phyloP scores from a whole-genome alignment of 2,113 vertebrate species.

The Paramisgurnus dabryanus region DNA sequence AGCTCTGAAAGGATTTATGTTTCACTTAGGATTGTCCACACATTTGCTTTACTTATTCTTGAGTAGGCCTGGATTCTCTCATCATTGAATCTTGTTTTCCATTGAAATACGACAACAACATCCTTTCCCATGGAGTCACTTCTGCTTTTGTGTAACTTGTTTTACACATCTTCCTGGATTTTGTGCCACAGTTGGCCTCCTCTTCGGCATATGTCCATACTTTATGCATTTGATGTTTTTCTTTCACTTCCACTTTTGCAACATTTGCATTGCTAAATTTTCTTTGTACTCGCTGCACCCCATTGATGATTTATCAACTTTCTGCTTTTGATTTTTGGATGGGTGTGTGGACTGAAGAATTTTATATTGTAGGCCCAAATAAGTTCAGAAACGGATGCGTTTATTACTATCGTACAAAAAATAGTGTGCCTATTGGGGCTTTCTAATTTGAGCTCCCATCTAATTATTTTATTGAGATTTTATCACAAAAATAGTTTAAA shows the following conservation, averaged over 20 bases:
- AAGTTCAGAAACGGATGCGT: background rate
- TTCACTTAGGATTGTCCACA: background rate
- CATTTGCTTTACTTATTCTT: slow-evolving; percentile 14
- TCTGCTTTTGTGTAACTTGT: slow-evolving; percentile 37
- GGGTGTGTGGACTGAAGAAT: too few relatives aligned
- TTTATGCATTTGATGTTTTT: too few relatives aligned
- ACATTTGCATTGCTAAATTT: too few relatives aligned
- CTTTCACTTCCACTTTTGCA: too few relatives aligned
- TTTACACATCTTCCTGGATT: slow-evolving; percentile 23
- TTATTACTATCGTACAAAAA: background rate
- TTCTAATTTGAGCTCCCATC: background rate
- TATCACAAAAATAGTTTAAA: background rate
- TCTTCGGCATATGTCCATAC: background rate
- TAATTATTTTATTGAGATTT: background rate
- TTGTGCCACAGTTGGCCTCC: slow-evolving; percentile 2
- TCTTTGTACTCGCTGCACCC: too few relatives aligned
- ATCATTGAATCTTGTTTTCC: slow-evolving; percentile 9
- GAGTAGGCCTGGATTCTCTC: background rate
- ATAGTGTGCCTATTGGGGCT: background rate
- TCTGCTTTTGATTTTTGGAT: background rate
- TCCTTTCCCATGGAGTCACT: background rate
- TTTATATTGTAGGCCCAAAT: background rate
- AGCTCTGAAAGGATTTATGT: background rate
- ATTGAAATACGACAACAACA: background rate
- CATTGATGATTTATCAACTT: background rate